Evolutionary conservation across 2,888 invertebrate species (phyloP).

Genomic region (Acronicta aceris): DNA sequence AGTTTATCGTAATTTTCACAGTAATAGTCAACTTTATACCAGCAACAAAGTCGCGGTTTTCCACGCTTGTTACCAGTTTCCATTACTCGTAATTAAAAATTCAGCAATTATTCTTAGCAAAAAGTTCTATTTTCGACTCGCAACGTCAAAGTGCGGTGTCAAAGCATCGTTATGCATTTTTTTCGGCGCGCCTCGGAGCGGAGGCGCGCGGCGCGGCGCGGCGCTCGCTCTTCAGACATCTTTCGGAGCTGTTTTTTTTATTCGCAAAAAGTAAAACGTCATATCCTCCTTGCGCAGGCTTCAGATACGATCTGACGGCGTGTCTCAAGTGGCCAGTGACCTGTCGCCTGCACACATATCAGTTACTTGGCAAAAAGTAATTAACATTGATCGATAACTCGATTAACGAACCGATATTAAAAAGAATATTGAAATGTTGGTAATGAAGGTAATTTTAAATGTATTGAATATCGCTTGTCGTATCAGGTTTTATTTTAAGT

Average conservation of each 20-base stretch:
- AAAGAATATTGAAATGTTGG: conserved; percentile 24
- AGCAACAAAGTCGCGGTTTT: conserved; percentile 1
- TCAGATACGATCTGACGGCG: conserved; percentile 76
- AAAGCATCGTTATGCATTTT: conserved; percentile 75
- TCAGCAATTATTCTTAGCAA: conserved; percentile 36
- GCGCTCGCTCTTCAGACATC: conserved; percentile 79
- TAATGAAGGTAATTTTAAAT: conserved; percentile 50
- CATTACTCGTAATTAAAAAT: conserved; percentile 42
- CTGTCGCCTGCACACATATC: conserved; percentile 63
- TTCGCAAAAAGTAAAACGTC: conserved; percentile 79
- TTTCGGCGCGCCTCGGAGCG: conserved; percentile 69
- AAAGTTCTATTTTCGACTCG: conserved; percentile 58
- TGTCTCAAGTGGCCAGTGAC: conserved; percentile 78
- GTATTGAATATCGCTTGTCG: conserved; percentile 32
- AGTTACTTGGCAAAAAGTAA: conserved; percentile 57
- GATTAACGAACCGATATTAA: conserved; percentile 34
- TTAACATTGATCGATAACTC: conserved; percentile 58
- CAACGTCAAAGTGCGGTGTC: conserved; percentile 66
- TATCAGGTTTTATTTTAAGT: conserved; percentile 26
- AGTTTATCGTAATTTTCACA: no score
- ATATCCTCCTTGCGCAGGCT: conserved; percentile 71
- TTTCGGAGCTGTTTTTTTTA: conserved; percentile 69
- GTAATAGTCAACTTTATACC: not conserved
- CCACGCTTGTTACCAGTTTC: conserved; percentile 3
- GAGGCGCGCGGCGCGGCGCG: conserved; percentile 64